A percentile compares a stretch with the other conserved stretches of the same genome.
phyloP scores from a whole-genome alignment of 2,113 vertebrate genomes.

The Recurvirostra avosetta region DNA sequence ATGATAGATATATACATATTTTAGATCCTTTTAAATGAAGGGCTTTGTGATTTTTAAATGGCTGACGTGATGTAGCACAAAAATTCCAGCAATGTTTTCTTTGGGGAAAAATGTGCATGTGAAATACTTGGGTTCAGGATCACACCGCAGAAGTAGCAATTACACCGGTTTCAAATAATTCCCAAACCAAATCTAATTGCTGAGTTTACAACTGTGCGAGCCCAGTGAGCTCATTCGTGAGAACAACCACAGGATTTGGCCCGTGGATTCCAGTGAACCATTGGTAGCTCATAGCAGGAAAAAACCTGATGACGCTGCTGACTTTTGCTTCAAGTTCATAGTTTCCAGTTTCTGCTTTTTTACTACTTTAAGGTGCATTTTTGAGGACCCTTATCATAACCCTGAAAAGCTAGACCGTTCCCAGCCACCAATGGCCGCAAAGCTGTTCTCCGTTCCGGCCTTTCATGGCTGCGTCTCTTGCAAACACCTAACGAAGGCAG shows the following conservation, averaged over 20 bases:
- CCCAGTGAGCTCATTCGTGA: background rate
- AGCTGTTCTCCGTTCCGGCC: background rate
- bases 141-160: background rate
- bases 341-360: background rate
- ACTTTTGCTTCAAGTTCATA: background rate
- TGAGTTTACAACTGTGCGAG: background rate
- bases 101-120: background rate
- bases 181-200: background rate
- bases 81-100: background rate
- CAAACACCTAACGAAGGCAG: rapidly evolving
- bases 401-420: background rate
- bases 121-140: background rate
- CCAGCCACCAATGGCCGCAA: background rate
- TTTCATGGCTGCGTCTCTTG: background rate
- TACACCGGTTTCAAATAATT: background rate
- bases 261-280: background rate
- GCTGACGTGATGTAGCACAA: background rate
- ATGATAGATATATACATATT: background rate
- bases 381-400: background rate
- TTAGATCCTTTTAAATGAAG: background rate
- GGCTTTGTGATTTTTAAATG: background rate
- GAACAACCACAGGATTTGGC: background rate
- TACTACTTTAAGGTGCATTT: background rate
- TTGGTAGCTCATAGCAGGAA: background rate
- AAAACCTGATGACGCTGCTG: background rate